phyloP scores from a whole-genome alignment of 1,140 invertebrate species.

The Trachymyrmex cornetzi region DNA sequence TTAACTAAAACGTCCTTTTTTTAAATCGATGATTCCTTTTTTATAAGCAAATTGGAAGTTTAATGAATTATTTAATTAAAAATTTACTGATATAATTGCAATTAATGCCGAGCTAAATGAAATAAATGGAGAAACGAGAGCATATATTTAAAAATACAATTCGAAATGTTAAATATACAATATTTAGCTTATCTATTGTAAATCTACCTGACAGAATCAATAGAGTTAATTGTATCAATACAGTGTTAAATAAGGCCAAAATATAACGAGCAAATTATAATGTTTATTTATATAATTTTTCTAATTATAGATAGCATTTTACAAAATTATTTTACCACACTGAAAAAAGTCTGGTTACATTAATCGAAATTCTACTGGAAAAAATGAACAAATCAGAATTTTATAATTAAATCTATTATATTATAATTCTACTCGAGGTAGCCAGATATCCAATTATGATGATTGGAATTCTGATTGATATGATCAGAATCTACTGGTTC shows the following conservation, averaged over 20 bases:
- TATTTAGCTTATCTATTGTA: not conserved
- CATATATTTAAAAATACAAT: not conserved
- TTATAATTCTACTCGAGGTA: too few species aligned
- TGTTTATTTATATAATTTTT: too few species aligned
- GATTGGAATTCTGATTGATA: too few species aligned
- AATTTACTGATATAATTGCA: not conserved
- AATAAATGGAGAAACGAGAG: not conserved
- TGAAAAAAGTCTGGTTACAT: too few species aligned
- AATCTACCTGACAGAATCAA: not conserved
- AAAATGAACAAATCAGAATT: too few species aligned
- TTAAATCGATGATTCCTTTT: not conserved
- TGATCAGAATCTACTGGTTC: too few species aligned
- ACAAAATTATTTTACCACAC: not conserved
- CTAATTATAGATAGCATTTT: not conserved
- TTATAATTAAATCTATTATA: too few species aligned
- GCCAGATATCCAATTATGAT: too few species aligned
- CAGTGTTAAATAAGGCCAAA: too few species aligned
- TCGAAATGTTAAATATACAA: not conserved
- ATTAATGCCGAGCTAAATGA: not conserved
- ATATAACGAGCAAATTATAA: too few species aligned
- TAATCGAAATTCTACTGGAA: too few species aligned
- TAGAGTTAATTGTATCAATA: not conserved
- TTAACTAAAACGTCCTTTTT: not conserved
- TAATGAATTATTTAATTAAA: constrained; percentile 2
- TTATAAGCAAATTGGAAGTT: not conserved